phyloP scores from a whole-genome alignment of 2,888 invertebrate species.

The Tetramorium bicarinatum region DNA sequence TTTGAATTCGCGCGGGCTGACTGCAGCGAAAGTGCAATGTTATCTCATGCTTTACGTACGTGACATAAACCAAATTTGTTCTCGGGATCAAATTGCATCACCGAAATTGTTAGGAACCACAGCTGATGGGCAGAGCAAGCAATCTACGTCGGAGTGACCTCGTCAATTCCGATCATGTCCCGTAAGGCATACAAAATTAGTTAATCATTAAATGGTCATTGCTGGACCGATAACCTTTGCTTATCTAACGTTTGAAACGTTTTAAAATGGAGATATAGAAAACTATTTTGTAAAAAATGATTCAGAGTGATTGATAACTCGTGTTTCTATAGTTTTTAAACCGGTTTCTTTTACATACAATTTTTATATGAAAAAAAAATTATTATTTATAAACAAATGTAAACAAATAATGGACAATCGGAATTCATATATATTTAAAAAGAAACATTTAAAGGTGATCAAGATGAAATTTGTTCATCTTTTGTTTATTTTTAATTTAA shows the following conservation, averaged over 20 bases:
- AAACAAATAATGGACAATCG: no score
- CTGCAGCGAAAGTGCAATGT: conserved; percentile 30
- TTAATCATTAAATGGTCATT: conserved; percentile 27
- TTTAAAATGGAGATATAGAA: neutral
- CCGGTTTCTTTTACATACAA: neutral
- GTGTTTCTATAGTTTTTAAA: neutral
- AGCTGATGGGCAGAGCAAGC: neutral
- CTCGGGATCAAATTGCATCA: conserved; percentile 27
- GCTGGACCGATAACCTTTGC: neutral
- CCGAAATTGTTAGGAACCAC: conserved; percentile 43
- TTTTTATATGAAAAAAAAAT: no score
- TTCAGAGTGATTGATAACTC: neutral
- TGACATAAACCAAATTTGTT: conserved; percentile 31
- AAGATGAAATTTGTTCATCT: no score
- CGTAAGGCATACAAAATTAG: conserved; percentile 30
- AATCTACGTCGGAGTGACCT: neutral
- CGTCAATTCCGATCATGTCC: conserved; percentile 31
- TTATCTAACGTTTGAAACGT: neutral
- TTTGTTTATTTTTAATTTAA: no score
- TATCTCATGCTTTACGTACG: conserved; percentile 45
- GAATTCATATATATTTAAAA: no score
- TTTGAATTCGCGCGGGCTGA: conserved; percentile 18
- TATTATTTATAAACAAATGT: no score
- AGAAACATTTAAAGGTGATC: no score
- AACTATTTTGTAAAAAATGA: neutral